Percentiles rank a stretch among this genome's conserved stretches.
Conservation (phyloP, 92 coral and sea anemone species). For the Blastomussa wellsi region DNA sequence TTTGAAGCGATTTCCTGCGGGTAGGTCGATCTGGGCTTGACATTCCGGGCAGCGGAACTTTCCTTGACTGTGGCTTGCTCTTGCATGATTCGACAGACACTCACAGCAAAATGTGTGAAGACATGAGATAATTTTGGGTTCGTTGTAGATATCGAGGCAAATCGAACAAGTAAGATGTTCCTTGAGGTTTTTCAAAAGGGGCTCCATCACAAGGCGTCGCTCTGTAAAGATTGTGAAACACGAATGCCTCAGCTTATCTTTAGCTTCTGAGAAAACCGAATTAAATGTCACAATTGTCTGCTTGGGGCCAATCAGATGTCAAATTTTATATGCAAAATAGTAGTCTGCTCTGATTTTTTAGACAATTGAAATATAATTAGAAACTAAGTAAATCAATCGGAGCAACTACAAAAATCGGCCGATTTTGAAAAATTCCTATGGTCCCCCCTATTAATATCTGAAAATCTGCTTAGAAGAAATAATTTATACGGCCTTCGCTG, state of each 20-base stretch:
- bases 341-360: too few species aligned
- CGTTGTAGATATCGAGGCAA: constrained; percentile 39
- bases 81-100: constrained; percentile 28
- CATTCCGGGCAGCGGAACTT: constrained; percentile 22
- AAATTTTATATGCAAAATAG: too few species aligned
- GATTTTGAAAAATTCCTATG: too few species aligned
- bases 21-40: constrained; percentile 1
- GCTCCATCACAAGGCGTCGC: constrained; percentile 20
- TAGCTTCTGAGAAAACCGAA: not conserved
- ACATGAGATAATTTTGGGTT: constrained; percentile 44
- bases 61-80: constrained; percentile 7
- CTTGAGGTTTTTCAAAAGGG: constrained; percentile 20
- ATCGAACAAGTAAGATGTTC: constrained; percentile 32
- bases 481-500: too few species aligned
- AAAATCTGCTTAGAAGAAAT: too few species aligned
- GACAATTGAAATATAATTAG: too few species aligned
- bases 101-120: constrained; percentile 50
- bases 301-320: not conserved
- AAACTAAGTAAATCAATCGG: too few species aligned
- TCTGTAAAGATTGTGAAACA: not conserved
- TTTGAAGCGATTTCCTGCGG: constrained; percentile 9
- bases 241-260: not conserved
- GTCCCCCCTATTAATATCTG: too few species aligned
- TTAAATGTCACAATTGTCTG: not conserved
- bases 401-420: too few species aligned